Evolutionary conservation across 1,140 invertebrate species (phyloP).

Genomic region (Trigoniulus corallinus): DNA sequence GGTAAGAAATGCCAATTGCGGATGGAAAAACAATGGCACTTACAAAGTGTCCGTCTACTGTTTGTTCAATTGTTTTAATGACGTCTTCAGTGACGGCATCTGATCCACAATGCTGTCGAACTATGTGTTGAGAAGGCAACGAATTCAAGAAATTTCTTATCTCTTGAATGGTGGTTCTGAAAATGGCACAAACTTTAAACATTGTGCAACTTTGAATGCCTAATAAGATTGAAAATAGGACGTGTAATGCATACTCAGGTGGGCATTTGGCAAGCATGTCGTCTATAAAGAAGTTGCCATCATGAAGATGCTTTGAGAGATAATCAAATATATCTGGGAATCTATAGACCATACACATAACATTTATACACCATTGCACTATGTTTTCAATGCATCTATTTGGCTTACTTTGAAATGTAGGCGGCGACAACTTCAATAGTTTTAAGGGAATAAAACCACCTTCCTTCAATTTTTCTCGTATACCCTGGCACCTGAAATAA

Average conservation of each 20-base stretch:
- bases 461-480: conserved; percentile 41
- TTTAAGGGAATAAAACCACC: conserved; percentile 69
- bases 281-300: conserved; percentile 19
- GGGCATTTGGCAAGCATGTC: conserved; percentile 19
- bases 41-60: neutral
- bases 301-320: conserved; percentile 17
- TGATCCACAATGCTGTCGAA: conserved; percentile 43
- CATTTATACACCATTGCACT: no score
- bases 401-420: conserved; percentile 43
- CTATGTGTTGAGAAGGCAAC: conserved; percentile 39
- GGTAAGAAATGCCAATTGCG: no score
- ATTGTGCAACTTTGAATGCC: no score
- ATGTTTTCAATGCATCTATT: no score
- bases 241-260: no score
- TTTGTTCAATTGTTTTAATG: conserved; percentile 33
- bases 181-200: conserved; percentile 8
- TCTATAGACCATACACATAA: conserved; percentile 13
- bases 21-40: neutral
- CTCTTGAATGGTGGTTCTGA: conserved; percentile 34
- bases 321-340: conserved; percentile 59
- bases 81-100: conserved; percentile 48
- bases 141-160: conserved; percentile 50
- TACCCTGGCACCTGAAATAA: conserved; percentile 46
- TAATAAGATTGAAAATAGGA: no score
- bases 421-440: conserved; percentile 46